A percentile compares a stretch with the other conserved stretches of the same genome.
These are phyloP conservation scores for Phaenicophaeus curvirostris DNA, from an alignment of 2,797 vertebrate species.

Conservation along the genomic window DNA sequence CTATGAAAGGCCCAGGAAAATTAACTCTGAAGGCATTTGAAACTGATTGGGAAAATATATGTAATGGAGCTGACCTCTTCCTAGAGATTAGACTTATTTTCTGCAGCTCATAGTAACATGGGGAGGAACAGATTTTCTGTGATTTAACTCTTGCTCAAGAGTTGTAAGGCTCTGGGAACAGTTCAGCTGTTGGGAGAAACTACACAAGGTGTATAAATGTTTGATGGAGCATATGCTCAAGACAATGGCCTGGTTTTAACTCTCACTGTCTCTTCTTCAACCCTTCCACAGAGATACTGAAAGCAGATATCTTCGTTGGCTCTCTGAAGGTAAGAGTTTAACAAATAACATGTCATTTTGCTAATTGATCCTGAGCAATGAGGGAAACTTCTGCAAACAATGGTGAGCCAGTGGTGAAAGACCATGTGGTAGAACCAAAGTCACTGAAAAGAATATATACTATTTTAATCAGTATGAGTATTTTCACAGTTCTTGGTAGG, in stretches of 20 bases:
- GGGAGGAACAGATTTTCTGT: background rate
- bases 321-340: conserved; percentile 52
- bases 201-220: background rate
- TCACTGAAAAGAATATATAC: background rate
- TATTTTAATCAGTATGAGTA: background rate
- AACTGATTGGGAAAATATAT: background rate
- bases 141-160: background rate
- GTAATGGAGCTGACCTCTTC: background rate
- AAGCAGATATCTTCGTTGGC: background rate
- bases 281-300: conserved; percentile 3
- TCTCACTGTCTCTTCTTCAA: conserved; percentile 4
- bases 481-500: background rate
- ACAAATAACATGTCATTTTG: background rate
- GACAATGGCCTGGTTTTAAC: background rate
- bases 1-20: background rate
- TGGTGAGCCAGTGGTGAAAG: background rate
- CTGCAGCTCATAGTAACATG: background rate
- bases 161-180: background rate
- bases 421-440: background rate
- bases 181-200: background rate
- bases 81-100: background rate
- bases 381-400: background rate
- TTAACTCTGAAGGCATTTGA: background rate
- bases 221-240: background rate
- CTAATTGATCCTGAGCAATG: background rate